Base-by-base conservation (phyloP, 2,888 invertebrate species). In the Phyto melanocephala region DNA sequence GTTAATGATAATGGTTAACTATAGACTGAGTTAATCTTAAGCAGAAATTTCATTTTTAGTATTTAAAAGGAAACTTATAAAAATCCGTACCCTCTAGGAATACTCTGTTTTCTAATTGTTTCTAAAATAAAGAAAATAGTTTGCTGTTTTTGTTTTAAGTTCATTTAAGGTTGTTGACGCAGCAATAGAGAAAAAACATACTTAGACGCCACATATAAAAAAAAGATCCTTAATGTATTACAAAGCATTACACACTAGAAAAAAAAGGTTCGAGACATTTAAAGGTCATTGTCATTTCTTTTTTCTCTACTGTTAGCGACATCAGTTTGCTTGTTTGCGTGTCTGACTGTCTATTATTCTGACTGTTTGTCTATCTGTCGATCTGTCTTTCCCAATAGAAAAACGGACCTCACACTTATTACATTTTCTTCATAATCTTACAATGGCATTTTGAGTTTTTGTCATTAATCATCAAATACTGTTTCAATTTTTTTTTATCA, bases 211-310 rank as follows among this genome's bases (percentile, higher is more conserved):
- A 54, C 33, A 37, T 68, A 20, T 24, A 35, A 35, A 72, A 22
- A 13, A 50, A n/a, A 28, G 3, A 28, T 50, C n/a, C 37, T 28
- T 35, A 2, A 35, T 28, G 15, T 47, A 47, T 7, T 47, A 11
- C 7, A 20, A 20, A 17, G 17, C 15, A 47, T 3, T 47, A 45
- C 10, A 33, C 1, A 47, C 22, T 15, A 35, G 33, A 2, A 35
- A 42, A 15, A 11, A 15, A 3, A 20, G 28, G 28, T 28, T 28
- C 28, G 10, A 60, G 11, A 24, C 37, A 10, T 74, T 45, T 37
- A 65, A 56, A 45, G 74, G 54, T 65, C 62, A 74, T 74, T 74
- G 74, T 22, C 54, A 33, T 17, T 24, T 24, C n/a, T 42, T 42
- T 1, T 42, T 5, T 1, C 22, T 24, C 15, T 52, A 3, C 28